A percentile compares a stretch with the other conserved stretches of the same genome.
Conservation (phyloP, 2,113 vertebrate species). For the Phrynocephalus versicolor region DNA sequence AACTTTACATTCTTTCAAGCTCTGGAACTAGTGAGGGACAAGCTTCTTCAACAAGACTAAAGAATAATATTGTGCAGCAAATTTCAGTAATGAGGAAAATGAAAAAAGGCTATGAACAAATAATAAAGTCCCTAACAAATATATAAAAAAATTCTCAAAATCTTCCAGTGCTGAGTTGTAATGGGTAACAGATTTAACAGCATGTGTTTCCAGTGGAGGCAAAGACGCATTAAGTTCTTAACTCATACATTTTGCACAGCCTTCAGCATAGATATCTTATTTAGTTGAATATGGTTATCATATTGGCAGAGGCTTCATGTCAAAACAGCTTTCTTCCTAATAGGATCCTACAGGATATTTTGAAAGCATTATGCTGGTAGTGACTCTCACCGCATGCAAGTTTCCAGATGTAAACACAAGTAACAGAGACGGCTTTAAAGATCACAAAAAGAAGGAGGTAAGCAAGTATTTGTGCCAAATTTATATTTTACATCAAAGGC, state of each 20-base stretch:
- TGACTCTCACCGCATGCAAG: background rate
- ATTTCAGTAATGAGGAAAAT: background rate
- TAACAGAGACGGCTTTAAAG: background rate
- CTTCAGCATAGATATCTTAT: background rate
- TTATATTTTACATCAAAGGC: background rate
- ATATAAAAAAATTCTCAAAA: conserved; percentile 11
- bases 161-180: background rate
- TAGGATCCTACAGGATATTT: conserved; percentile 22
- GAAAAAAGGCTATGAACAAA: background rate
- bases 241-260: background rate
- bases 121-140: conserved; percentile 22
- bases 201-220: background rate
- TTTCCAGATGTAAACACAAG: background rate
- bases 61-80: background rate
- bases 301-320: conserved; percentile 31
- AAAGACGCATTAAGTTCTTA: background rate
- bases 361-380: conserved; percentile 27
- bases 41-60: background rate
- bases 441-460: background rate
- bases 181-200: background rate
- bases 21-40: background rate
- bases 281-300: background rate
- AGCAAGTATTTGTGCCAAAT: background rate
- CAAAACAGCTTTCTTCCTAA: conserved; percentile 43
- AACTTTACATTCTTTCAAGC: conserved; percentile 10